A percentile compares a stretch with the other conserved stretches of the same genome.
Conservation (phyloP, 2,797 vertebrate genomes). For the Pipistrellus kuhlii region DNA sequence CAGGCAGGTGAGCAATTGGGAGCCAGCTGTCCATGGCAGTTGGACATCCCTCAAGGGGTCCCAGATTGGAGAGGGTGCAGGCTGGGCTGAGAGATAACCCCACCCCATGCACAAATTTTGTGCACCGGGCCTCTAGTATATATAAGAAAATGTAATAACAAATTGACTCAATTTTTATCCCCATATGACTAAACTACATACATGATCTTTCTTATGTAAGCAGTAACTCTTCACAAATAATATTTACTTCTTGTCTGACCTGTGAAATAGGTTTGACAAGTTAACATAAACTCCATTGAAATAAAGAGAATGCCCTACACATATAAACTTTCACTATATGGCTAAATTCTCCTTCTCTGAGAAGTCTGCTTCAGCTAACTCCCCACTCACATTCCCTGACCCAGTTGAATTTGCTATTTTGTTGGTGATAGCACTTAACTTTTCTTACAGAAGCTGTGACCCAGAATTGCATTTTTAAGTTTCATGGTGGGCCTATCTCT, state of each 20-base stretch:
- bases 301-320: not conserved
- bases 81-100: no score
- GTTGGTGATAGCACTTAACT: not conserved
- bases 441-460: not conserved
- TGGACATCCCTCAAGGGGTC: no score
- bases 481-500: not conserved
- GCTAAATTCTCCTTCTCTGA: not conserved
- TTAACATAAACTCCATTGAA: not conserved
- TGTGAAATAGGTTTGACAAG: conserved; percentile 10
- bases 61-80: no score
- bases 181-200: not conserved
- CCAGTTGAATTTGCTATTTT: conserved; percentile 1
- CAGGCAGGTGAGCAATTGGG: no score
- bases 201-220: conserved; percentile 23
- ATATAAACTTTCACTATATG: not conserved
- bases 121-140: no score
- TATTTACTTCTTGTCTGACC: not conserved
- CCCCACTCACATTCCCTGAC: not conserved
- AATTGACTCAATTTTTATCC: conserved; percentile 7
- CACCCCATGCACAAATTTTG: no score
- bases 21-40: no score
- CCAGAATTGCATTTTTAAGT: not conserved
- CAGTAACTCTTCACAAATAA: not conserved
- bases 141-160: conserved; percentile 18
- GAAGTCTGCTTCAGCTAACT: not conserved